Conservation (phyloP, 2,797 vertebrate species). For the Sebastes melanostomus region DNA sequence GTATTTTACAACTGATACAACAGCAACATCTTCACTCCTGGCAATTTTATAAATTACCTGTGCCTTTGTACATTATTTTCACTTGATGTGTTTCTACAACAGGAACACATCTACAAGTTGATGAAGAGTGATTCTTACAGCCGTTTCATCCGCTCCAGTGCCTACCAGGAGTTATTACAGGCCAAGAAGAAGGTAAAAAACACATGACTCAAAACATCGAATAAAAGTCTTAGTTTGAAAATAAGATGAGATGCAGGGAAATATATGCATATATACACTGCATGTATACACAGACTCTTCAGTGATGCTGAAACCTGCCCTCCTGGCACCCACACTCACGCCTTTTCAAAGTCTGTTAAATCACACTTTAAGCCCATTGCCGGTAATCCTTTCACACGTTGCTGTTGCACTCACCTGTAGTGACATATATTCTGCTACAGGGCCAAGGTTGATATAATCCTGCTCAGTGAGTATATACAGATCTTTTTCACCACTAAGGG, state of each 20-base stretch:
- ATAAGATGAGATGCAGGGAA: neutral
- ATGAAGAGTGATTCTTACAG: constrained; percentile 99
- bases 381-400: neutral
- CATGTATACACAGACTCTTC: neutral
- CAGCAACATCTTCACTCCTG: neutral
- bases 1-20: neutral
- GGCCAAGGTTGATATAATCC: neutral
- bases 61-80: neutral
- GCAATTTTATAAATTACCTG: neutral
- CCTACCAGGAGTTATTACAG: constrained; percentile 99
- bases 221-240: constrained; percentile 26
- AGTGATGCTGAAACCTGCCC: neutral
- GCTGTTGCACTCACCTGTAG: neutral
- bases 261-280: neutral
- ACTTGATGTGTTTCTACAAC: constrained; percentile 43
- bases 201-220: neutral
- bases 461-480: neutral
- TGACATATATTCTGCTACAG: neutral
- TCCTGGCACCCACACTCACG: neutral
- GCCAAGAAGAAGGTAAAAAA: constrained; percentile 94
- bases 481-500: neutral
- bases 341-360: constrained; percentile 17
- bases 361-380: constrained; percentile 8
- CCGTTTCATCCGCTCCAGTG: constrained; percentile 98
- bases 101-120: constrained; percentile 99